These are phyloP conservation scores for Tringa solitaria DNA, from an alignment of 2,113 vertebrate species.

Conservation along the genomic window DNA sequence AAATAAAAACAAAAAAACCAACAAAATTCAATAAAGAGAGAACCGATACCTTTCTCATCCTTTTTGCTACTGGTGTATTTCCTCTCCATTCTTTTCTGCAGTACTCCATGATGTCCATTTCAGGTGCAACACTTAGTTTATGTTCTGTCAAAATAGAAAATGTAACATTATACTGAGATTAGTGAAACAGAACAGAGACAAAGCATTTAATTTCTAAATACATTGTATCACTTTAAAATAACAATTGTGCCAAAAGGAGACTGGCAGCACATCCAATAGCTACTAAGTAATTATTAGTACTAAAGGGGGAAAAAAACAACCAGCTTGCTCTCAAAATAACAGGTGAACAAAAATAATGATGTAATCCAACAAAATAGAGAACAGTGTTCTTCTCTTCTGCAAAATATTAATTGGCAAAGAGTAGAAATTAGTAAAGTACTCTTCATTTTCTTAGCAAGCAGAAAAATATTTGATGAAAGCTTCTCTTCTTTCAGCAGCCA, in stretches of 20 bases:
- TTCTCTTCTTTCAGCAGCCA: background rate
- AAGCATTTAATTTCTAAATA: background rate
- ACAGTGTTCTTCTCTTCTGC: background rate
- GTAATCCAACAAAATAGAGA: background rate
- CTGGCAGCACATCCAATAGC: background rate
- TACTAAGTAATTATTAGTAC: background rate
- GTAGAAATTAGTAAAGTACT: background rate
- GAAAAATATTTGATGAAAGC: background rate
- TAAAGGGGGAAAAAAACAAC: background rate
- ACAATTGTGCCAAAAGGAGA: background rate
- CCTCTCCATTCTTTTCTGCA: conserved; percentile 92
- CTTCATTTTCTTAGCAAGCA: background rate
- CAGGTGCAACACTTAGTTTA: conserved; percentile 81
- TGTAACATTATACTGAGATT: background rate
- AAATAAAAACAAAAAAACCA: background rate
- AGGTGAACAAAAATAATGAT: background rate
- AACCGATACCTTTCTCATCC: conserved; percentile 86
- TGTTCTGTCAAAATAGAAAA: conserved; percentile 60
- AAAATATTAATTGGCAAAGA: background rate
- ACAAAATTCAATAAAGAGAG: background rate
- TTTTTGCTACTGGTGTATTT: conserved; percentile 85
- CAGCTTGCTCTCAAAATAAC: background rate
- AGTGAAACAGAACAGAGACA: background rate
- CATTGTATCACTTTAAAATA: background rate
- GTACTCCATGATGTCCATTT: conserved; percentile 87